Percentiles rank a stretch among this genome's conserved stretches.
phyloP scores from a whole-genome alignment of 1,140 invertebrate genomes.

The Drosophila lacteicornis region DNA sequence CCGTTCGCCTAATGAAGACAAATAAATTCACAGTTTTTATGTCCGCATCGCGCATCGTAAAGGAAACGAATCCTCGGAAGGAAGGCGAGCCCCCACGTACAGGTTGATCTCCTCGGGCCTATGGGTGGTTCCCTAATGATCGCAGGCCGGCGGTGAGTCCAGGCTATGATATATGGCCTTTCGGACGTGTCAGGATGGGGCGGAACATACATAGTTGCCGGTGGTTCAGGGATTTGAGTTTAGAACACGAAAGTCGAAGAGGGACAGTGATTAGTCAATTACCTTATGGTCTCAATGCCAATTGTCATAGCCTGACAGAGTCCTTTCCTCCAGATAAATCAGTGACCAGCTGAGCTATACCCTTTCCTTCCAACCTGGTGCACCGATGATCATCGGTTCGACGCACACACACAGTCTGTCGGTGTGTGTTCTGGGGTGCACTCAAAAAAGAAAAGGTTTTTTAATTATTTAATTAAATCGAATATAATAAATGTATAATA shows the following conservation, averaged over 20 bases:
- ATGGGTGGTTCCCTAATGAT: neutral
- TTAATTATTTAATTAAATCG: neutral
- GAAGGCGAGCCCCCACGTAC: neutral
- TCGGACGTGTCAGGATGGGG: neutral
- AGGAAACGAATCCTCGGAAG: neutral
- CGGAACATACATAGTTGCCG: neutral
- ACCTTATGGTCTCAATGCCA: neutral
- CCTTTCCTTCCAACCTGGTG: neutral
- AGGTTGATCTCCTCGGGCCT: too few relatives aligned
- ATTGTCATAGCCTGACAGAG: conserved; percentile 2
- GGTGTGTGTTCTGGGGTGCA: neutral
- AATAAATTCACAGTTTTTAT: conserved; percentile 11
- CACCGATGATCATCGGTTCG: conserved; percentile 14
- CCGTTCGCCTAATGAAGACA: neutral
- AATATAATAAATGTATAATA: neutral
- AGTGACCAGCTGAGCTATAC: conserved; percentile 3
- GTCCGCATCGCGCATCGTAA: neutral
- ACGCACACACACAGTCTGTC: neutral
- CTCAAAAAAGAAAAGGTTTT: neutral
- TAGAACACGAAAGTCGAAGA: neutral
- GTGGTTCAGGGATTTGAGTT: neutral
- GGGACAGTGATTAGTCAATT: conserved; percentile 3
- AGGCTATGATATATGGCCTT: neutral
- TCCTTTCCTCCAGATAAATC: neutral
- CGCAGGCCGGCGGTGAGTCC: too few relatives aligned